Percentiles rank a stretch among this genome's conserved stretches.
These are phyloP conservation scores for Phymatocera aterrima DNA, from an alignment of 2,888 invertebrate genomes.

Conservation along the genomic window DNA sequence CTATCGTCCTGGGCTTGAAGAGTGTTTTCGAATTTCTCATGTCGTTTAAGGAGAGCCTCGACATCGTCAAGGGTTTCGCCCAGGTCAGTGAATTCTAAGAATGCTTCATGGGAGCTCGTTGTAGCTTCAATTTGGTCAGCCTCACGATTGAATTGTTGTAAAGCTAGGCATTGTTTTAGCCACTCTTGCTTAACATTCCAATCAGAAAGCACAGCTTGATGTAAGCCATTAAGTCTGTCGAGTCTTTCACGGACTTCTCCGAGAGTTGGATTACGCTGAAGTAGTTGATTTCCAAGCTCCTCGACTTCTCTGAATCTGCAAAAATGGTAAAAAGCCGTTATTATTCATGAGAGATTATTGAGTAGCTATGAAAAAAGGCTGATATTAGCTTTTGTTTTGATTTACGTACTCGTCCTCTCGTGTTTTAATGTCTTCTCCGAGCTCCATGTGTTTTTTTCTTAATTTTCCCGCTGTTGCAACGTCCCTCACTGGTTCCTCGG, in stretches of 20 bases:
- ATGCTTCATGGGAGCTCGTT: constrained; percentile 95
- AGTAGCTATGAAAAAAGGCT: background rate
- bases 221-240: constrained; percentile 84
- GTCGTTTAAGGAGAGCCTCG: constrained; percentile 93
- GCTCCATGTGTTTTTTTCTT: constrained; percentile 92
- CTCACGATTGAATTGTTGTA: constrained; percentile 95
- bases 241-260: constrained; percentile 87
- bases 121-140: constrained; percentile 98
- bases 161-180: constrained; percentile 90
- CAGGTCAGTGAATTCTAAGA: constrained; percentile 90
- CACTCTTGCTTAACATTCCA: constrained; percentile 92
- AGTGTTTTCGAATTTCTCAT: constrained; percentile 95
- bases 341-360: background rate
- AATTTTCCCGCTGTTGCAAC: constrained; percentile 95
- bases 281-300: constrained; percentile 85
- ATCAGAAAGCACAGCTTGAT: constrained; percentile 82
- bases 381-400: background rate
- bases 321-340: constrained; percentile 20
- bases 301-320: constrained; percentile 87
- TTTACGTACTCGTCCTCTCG: constrained; percentile 89
- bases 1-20: constrained; percentile 95
- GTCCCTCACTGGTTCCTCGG: constrained; percentile 89
- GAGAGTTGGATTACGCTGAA: constrained; percentile 85
- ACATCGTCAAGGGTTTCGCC: constrained; percentile 94
- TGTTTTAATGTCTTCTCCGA: constrained; percentile 92